These are phyloP conservation scores for Clanis bilineata DNA, from an alignment of 2,888 invertebrate species.

Conservation along the genomic window DNA sequence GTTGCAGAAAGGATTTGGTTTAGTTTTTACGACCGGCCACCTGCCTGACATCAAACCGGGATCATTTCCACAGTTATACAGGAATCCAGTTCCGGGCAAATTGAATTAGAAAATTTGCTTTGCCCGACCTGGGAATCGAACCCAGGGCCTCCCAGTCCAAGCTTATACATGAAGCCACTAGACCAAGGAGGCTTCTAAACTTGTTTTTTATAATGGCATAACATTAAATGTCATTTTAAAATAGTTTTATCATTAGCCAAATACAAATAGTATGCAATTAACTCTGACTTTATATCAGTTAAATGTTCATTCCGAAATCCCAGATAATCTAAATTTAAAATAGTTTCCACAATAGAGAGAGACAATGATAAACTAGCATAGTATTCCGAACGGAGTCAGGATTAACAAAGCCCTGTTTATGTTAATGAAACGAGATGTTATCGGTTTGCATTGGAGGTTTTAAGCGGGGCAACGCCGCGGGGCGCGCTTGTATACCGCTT, in stretches of 20 bases:
- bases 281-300: not conserved
- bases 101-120: too few species aligned
- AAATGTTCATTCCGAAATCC: not conserved
- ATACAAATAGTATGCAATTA: not conserved
- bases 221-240: not conserved
- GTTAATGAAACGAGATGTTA: constrained; percentile 53
- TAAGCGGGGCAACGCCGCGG: constrained; percentile 2
- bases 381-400: constrained; percentile 23
- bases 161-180: too few species aligned
- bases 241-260: too few species aligned
- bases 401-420: constrained; percentile 53
- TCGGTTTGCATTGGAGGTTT: constrained; percentile 23
- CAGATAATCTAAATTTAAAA: constrained; percentile 18
- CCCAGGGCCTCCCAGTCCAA: too few species aligned
- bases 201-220: not conserved
- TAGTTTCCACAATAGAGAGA: constrained; percentile 28
- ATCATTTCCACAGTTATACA: too few species aligned
- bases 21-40: too few species aligned
- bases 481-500: not conserved
- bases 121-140: too few species aligned
- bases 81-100: too few species aligned
- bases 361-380: constrained; percentile 34
- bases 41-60: too few species aligned
- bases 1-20: too few species aligned
- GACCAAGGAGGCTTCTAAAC: too few species aligned